Conservation (phyloP, 1,140 invertebrate species). For the Euwallacea similis region DNA sequence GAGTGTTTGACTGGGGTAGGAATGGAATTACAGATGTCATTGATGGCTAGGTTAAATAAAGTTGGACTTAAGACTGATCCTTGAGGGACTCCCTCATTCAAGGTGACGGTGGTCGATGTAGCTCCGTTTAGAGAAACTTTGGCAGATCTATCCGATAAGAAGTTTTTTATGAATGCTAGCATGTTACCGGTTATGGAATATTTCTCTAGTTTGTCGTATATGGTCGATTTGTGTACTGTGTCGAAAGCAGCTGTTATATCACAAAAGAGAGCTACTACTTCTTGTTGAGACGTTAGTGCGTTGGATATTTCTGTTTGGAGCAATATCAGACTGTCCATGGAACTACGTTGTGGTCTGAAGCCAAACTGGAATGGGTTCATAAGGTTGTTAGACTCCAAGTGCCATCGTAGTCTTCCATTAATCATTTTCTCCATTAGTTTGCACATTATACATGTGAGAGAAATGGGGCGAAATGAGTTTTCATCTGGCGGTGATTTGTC, state of each 20-base stretch:
- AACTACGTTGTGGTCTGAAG: neutral
- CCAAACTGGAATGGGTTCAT: neutral
- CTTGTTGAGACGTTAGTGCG: slow-evolving; percentile 18
- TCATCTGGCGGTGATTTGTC: slow-evolving; percentile 11
- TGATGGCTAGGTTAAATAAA: slow-evolving; percentile 8
- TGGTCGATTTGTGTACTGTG: slow-evolving; percentile 12
- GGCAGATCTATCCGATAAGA: slow-evolving; percentile 12
- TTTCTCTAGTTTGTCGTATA: slow-evolving; percentile 20
- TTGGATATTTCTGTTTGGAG: slow-evolving; percentile 18
- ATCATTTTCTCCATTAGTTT: slow-evolving; percentile 30
- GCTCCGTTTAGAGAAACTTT: slow-evolving; percentile 22
- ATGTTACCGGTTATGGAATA: slow-evolving; percentile 22
- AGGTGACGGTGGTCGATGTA: neutral
- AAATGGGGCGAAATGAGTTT: slow-evolving; percentile 21
- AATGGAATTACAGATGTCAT: neutral
- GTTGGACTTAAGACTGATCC: neutral
- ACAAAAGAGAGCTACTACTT: slow-evolving; percentile 13
- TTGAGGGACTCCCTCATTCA: neutral
- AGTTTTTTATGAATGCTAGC: slow-evolving; percentile 16
- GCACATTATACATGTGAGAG: slow-evolving; percentile 21
- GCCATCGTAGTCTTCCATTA: slow-evolving; percentile 14
- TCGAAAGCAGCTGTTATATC: slow-evolving; percentile 24
- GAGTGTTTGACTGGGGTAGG: neutral
- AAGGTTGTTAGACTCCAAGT: slow-evolving; percentile 17
- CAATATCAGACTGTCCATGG: neutral